phyloP scores from a whole-genome alignment of 2,888 invertebrate species.

The Choreutis nemorana region DNA sequence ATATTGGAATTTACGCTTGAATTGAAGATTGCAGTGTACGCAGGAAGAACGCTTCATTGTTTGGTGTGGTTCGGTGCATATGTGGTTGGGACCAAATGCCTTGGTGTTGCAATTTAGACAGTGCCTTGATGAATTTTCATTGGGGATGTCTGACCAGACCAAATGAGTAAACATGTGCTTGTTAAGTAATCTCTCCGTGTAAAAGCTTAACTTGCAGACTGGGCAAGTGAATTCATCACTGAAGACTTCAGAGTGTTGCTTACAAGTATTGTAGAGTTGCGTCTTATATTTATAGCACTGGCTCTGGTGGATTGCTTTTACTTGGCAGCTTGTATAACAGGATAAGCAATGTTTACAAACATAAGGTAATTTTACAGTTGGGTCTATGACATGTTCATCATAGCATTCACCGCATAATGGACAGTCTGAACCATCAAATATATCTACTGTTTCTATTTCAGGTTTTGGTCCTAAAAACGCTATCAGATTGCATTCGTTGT shows the following conservation, averaged over 20 bases:
- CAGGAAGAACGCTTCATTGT: too few species aligned
- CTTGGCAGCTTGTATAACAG: slow-evolving; percentile 15
- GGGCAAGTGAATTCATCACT: slow-evolving; percentile 6
- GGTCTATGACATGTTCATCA: slow-evolving; percentile 8
- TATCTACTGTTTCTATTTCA: neutral
- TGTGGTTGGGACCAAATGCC: too few species aligned
- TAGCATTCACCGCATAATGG: slow-evolving; percentile 20
- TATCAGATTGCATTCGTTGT: slow-evolving; percentile 18
- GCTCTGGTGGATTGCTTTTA: slow-evolving; percentile 10
- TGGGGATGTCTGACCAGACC: slow-evolving; percentile 24
- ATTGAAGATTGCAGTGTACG: too few species aligned
- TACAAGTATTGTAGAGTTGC: neutral
- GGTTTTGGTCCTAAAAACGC: slow-evolving; percentile 5
- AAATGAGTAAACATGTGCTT: slow-evolving; percentile 20
- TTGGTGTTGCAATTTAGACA: too few species aligned
- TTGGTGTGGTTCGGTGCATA: too few species aligned
- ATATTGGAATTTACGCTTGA: too few species aligned
- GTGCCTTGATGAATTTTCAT: too few species aligned
- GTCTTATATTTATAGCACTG: slow-evolving; percentile 9
- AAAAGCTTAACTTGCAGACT: slow-evolving; percentile 10
- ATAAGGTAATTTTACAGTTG: slow-evolving; percentile 5
- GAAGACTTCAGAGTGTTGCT: neutral
- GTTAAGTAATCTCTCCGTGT: neutral
- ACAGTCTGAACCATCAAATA: slow-evolving; percentile 17
- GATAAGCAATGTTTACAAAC: slow-evolving; percentile 14